Conservation (phyloP, 1,140 invertebrate genomes). For the Anastatus disparis region DNA sequence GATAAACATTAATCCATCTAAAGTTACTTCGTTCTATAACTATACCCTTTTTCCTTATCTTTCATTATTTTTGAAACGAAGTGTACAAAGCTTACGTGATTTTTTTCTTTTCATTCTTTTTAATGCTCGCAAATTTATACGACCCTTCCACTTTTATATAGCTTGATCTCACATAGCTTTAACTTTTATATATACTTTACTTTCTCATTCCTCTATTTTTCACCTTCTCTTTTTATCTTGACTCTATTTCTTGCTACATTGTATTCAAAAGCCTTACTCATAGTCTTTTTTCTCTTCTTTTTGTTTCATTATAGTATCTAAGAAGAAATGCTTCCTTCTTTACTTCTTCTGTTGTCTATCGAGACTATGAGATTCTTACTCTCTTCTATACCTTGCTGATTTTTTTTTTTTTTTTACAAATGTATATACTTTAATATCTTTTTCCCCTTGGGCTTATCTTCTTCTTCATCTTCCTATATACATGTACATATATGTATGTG, state of each 20-base stretch:
- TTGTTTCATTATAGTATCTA: background rate
- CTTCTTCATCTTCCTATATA: background rate
- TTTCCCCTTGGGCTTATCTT: slow-evolving; percentile 5
- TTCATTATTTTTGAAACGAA: background rate
- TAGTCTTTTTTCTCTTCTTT: background rate
- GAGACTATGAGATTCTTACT: background rate
- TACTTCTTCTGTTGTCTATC: slow-evolving; percentile 20
- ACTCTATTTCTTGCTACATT: slow-evolving; percentile 23
- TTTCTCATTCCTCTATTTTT: slow-evolving; percentile 13
- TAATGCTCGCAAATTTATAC: slow-evolving; percentile 35
- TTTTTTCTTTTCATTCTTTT: too few species aligned
- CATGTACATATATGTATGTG: too few species aligned
- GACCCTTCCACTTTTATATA: background rate
- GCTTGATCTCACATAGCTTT: background rate
- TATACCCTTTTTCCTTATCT: background rate
- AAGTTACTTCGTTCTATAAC: too few species aligned
- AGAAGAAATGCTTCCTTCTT: background rate
- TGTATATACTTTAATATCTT: slow-evolving; percentile 17
- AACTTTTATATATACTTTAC: background rate
- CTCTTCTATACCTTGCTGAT: background rate
- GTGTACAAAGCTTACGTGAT: too few species aligned
- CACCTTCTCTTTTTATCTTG: slow-evolving; percentile 17
- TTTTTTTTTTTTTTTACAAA: background rate
- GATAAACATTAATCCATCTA: too few species aligned
- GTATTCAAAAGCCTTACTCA: too few species aligned